Percentiles rank a stretch among this genome's conserved stretches.
Conservation (phyloP, 2,113 vertebrate species). For the Lophotis ruficrista region DNA sequence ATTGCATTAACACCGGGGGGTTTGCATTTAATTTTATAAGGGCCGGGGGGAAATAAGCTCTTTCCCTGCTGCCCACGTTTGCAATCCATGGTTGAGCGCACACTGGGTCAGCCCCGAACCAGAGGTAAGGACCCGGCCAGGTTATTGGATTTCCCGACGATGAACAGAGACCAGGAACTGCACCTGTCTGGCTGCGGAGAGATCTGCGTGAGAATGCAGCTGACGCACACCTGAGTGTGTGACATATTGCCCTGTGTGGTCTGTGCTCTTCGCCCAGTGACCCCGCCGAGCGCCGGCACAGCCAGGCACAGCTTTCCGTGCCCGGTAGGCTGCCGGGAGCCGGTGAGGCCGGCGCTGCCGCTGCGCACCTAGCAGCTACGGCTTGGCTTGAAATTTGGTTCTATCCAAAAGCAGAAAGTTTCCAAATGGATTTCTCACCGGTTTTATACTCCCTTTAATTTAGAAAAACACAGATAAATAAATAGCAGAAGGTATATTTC, state of each 20-base stretch:
- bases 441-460: slow-evolving; percentile 38
- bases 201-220: slow-evolving; percentile 71
- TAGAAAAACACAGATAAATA: slow-evolving; percentile 27
- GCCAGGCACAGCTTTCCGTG: not conserved
- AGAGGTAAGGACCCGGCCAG: slow-evolving; percentile 68
- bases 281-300: not conserved
- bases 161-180: slow-evolving; percentile 63
- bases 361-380: too few relatives aligned
- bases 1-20: not conserved
- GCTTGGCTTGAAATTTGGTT: not conserved
- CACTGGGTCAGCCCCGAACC: slow-evolving; percentile 71
- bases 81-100: slow-evolving; percentile 70
- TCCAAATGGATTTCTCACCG: slow-evolving; percentile 28
- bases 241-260: not conserved
- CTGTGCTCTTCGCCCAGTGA: not conserved
- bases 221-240: not conserved
- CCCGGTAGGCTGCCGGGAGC: not conserved
- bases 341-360: fast-evolving
- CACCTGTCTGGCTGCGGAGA: slow-evolving; percentile 61
- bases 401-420: not conserved
- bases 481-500: slow-evolving; percentile 42
- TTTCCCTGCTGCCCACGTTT: slow-evolving; percentile 55
- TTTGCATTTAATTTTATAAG: slow-evolving; percentile 16
- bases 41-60: slow-evolving; percentile 51
- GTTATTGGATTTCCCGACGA: slow-evolving; percentile 74